Conservation (phyloP, 1,140 invertebrate genomes). For the Phymorhynchus buccinoides region DNA sequence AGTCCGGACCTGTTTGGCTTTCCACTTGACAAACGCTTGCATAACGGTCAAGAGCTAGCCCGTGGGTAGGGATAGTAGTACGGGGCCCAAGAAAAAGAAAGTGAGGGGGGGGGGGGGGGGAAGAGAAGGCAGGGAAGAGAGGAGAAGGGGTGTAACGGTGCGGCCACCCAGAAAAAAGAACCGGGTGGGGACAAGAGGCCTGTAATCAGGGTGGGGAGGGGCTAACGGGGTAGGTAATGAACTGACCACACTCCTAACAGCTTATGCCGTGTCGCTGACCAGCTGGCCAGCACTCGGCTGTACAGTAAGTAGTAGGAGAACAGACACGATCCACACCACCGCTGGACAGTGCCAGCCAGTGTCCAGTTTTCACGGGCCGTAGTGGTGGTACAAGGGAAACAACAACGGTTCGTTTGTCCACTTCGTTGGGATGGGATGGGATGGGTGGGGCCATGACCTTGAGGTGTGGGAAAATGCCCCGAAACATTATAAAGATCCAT, state of each 20-base stretch:
- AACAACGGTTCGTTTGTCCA: too few relatives aligned
- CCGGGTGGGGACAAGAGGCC: constrained; percentile 28
- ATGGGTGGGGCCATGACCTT: too few relatives aligned
- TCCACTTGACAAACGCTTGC: constrained; percentile 28
- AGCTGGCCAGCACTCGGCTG: constrained; percentile 2
- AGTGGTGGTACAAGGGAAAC: too few relatives aligned
- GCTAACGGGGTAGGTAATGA: constrained; percentile 27
- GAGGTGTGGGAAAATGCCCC: too few relatives aligned
- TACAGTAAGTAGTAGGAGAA: neutral
- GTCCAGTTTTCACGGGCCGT: too few relatives aligned
- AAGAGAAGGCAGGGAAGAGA: neutral
- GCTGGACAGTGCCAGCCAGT: too few relatives aligned
- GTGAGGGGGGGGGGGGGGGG: too few relatives aligned
- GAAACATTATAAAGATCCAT: too few relatives aligned
- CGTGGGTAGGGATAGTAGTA: too few relatives aligned
- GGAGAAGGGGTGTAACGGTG: neutral
- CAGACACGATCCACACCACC: too few relatives aligned
- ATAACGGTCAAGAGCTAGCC: constrained; percentile 1
- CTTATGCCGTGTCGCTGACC: constrained; percentile 17
- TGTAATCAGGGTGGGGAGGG: constrained; percentile 21
- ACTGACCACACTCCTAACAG: constrained; percentile 8
- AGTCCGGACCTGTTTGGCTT: constrained; percentile 16
- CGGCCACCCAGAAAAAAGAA: constrained; percentile 22
- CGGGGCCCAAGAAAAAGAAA: too few relatives aligned
- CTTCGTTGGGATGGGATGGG: too few relatives aligned